Evolutionary conservation across 1,140 invertebrate genomes (phyloP), one percentile per base, ranked within the genome.

Genomic region (Dolichoris vasculosae): DNA sequence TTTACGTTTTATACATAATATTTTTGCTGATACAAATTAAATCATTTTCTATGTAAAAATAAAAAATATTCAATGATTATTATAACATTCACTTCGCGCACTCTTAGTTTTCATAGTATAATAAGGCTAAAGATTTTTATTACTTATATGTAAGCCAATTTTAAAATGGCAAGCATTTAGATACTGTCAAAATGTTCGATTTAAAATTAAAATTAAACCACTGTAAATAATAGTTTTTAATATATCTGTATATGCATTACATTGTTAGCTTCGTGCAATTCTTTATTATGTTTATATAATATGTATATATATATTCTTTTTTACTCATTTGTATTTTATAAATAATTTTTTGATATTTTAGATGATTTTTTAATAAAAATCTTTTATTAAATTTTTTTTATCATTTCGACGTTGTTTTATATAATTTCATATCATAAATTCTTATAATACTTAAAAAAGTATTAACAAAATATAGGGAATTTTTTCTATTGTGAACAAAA

Each of bases 1-100:
- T 59, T 86, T 86, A 85, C 86, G 88, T 88, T 88, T 87, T 88
- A 82, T 87, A 88, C 55, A 48, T 76, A 83, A 76, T 67, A 51
- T 71, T 73, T 43, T 78, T 67, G 63, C 76, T 55, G 55, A 78
- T 38, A n/a, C 32, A 48, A 78, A 78, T 26, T 13, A 35, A 38
- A 75, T 81, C 59, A 15, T 75, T 86, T 76, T 81, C 26, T 43
- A 32, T 11, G 69, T 38, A 48, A 73, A 55, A 73, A 64, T 35
- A 48, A 76, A 40, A 9, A 2, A 43, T 79, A 73, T 17, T n/a
- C 23, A 71, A 64, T 38, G n/a, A 6, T 64, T 79, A 51, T 59
- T 71, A 46, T 75, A 46, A 85, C 40, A 81, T 86, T 82, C 48
- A 67, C 59, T 75, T 76, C 46, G 63, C 55, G 23, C 51, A 81